Evolutionary conservation across 1,140 invertebrate species (phyloP), one percentile per base, ranked within the genome.

Genomic region (Homarus americanus): DNA sequence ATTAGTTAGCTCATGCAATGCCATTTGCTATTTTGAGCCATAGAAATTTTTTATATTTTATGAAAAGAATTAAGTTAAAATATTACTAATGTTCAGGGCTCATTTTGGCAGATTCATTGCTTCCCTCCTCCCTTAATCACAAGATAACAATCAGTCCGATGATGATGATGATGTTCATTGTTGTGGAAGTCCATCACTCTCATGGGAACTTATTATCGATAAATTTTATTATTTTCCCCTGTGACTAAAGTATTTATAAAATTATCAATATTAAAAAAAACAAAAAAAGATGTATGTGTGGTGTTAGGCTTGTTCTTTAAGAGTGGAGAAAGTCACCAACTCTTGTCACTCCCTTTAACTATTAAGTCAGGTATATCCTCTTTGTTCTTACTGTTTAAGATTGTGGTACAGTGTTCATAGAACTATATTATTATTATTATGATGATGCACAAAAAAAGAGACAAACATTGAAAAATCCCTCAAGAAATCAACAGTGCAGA

Each of bases 381-480:
- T 87, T 78, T 79, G 78, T 82, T 89, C 87, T 89, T 89, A 82
- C 78, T 89, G 78, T 89, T 89, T 87, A 79, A 87, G 79, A 89
- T 89, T 80, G 87, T 89, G 79, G 79, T 89, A 89, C 78, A 89
- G 79, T 89, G 82, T 87, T 89, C 38, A 89, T 82, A 89, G 79
- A 89, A 89, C 82, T 82, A 82, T 82, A 89, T 80, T 88, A 73
- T n/a, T n/a, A n/a, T n/a, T n/a, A n/a, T n/a, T n/a, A n/a, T n/a
- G n/a, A n/a, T n/a, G n/a, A n/a, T 82, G 78, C 78, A 89, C 79
- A 89, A 76, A 89, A 66, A 89, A 76, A 66, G 80, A 91, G 88
- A 91, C 49, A 36, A 84, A 91, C 44, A 84, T 91, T 91, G 88
- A 91, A 91, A 91, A 84, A 84, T 91, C 88, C 88, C 88, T 91